Evolutionary conservation across 2,888 invertebrate genomes (phyloP), one percentile per base, ranked within the genome.

Genomic region (Scaptomyza tumidula): DNA sequence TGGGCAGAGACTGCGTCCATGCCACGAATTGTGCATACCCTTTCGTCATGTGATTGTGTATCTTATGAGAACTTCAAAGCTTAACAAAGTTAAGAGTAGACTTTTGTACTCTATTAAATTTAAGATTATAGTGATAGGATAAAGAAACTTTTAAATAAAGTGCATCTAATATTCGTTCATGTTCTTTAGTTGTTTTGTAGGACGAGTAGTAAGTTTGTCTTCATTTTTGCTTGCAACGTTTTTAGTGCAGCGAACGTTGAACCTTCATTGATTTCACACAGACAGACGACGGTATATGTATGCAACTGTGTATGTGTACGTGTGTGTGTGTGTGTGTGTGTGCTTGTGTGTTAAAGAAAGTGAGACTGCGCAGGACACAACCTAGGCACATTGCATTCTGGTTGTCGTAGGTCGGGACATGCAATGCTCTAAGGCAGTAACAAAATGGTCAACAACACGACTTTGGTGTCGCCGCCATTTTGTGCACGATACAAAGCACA

Each of bases 341-440:
- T 46, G 55, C 59, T 65, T 66, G 58, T 61, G 48, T 11, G 52
- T 35, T 31, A n/a, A 49, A 35, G 60, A 49, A 67, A 70, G 19
- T 83, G 80, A 86, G 86, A 61, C 83, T 86, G 86, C 88, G 83
- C 86, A 83, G 88, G 71, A 87, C 66, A 54, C 76, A 74, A 75
- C 87, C 74, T 73, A 73, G 60, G 67, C 56, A 58, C 66, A 57
- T 53, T 67, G 71, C 43, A 57, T 86, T 71, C 58, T 45, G 62
- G 64, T 85, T 85, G 88, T 64, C 84, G 83, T 83, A 85, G 85
- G 85, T 85, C 88, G 66, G 70, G 50, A 61, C 72, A 70, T 71
- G 71, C 69, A 45, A 60, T 61, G 59, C 56, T 49, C 57, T 49
- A 41, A 49, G 41, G 48, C 77, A 65, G 65, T 64, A 55, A 70